A percentile compares a stretch with the other conserved stretches of the same genome.
phyloP scores from a whole-genome alignment of 2,113 vertebrate species.

The Sylvilagus bachmani region DNA sequence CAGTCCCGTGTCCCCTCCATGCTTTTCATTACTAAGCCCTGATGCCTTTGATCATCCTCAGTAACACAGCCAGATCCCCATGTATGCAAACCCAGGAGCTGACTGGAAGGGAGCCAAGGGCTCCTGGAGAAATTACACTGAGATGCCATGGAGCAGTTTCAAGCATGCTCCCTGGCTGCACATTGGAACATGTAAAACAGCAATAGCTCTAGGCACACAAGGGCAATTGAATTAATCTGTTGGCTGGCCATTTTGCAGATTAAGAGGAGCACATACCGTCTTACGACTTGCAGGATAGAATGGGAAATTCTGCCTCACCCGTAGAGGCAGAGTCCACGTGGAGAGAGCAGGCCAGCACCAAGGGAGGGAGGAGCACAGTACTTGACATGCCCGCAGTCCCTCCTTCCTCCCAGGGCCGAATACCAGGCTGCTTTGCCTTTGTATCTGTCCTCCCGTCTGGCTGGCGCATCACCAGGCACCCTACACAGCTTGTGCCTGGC shows the following conservation, averaged over 20 bases:
- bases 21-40: neutral
- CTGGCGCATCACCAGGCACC: neutral
- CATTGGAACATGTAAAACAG: constrained; percentile 55
- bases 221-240: constrained; percentile 26
- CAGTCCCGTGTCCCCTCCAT: neutral
- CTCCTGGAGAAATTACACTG: neutral
- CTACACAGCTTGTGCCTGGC: too few species aligned
- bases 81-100: neutral
- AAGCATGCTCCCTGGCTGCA: neutral
- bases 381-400: neutral
- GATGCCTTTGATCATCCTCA: neutral
- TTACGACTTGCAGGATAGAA: neutral
- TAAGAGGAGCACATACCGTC: neutral
- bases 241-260: constrained; percentile 4
- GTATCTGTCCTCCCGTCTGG: accelerated
- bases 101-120: neutral
- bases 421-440: neutral
- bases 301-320: neutral
- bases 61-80: neutral
- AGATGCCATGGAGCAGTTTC: neutral
- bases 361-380: neutral
- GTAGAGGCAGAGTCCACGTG: neutral
- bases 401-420: neutral
- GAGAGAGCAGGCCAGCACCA: neutral
- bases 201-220: constrained; percentile 24